Base-by-base conservation (phyloP, 2,888 invertebrate species). In the Trilocha varians region DNA sequence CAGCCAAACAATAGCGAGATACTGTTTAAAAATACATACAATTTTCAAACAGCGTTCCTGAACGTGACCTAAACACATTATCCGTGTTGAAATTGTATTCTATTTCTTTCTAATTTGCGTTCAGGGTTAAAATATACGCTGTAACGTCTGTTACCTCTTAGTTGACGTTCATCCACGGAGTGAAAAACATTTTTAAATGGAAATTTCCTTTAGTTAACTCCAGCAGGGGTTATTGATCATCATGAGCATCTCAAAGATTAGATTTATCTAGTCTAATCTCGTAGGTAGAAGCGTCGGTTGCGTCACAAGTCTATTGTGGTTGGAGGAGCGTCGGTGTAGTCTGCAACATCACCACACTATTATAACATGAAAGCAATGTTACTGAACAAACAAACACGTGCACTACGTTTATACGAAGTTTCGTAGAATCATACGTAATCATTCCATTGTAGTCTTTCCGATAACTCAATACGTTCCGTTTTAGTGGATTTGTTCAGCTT, bases 281-380 rank as follows among this genome's bases (percentile, higher is more conserved):
- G 36, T 13, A 42, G 33, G 36, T 39, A 49, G 39, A 53, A 34
- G 43, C 36, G 40, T 43, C 42, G 11, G 25, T 25, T 51, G 48
- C 59, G 55, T 60, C 61, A 58, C 49, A 45, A 53, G 46, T 57
- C 54, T 55, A 52, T 46, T 55, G 56, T 56, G 57, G 55, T 53
- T 39, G 40, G 48, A 36, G 44, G 41, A 44, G 47, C 55, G 55
- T 58, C 58, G 53, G 56, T 40, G 40, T 37, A 43, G 36, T 16
- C 34, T 42, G 34, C 18, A n/a, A n/a, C n/a, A n/a, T n/a, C n/a
- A 36, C 16, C n/a, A 33, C 34, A 35, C 34, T n/a, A 36, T 41
- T 41, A 42, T 35, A 41, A 25, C 39, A 34, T 34, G 14, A 37
- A 40, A 37, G 37, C 37, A 13, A 42, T 34, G 39, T 37, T 38